These are phyloP conservation scores for Riptortus pedestris DNA, from an alignment of 1,140 invertebrate genomes.

Conservation along the genomic window DNA sequence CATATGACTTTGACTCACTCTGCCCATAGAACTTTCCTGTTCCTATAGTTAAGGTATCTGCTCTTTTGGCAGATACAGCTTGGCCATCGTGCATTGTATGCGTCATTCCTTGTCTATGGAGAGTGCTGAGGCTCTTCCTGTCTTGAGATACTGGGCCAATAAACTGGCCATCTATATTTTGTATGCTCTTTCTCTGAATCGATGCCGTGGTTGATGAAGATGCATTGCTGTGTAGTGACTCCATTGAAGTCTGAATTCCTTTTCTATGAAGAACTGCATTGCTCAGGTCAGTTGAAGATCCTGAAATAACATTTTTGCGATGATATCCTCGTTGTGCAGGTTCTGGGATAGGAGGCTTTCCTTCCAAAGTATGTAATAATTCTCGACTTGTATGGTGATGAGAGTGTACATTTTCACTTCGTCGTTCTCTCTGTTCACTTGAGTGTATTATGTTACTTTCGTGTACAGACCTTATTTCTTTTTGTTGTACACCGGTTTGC, in stretches of 20 bases:
- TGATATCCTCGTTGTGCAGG: conserved; percentile 25
- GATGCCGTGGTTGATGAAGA: conserved; percentile 58
- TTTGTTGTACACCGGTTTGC: background rate
- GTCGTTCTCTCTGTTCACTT: conserved; percentile 29
- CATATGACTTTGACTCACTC: conserved; percentile 52
- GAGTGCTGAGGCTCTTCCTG: conserved; percentile 60
- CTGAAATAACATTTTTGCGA: conserved; percentile 57
- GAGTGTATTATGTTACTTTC: background rate
- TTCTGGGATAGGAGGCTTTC: conserved; percentile 23
- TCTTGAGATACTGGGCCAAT: conserved; percentile 51
- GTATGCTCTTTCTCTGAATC: conserved; percentile 65
- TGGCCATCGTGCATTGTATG: conserved; percentile 25
- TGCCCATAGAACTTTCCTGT: conserved; percentile 56
- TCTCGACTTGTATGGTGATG: conserved; percentile 29
- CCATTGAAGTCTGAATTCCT: conserved; percentile 45
- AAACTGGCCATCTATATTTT: conserved; percentile 57
- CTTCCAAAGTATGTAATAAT: conserved; percentile 28
- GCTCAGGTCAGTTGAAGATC: conserved; percentile 54
- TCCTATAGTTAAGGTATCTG: conserved; percentile 53
- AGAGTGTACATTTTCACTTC: conserved; percentile 30
- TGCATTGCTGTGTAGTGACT: conserved; percentile 54
- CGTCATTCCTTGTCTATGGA: conserved; percentile 49
- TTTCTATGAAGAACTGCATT: conserved; percentile 68
- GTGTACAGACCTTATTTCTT: background rate
- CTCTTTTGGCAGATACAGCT: conserved; percentile 24